Evolutionary conservation across 2,888 invertebrate species (phyloP), one percentile per base, ranked within the genome.

Genomic region (Tiliacea aurago): DNA sequence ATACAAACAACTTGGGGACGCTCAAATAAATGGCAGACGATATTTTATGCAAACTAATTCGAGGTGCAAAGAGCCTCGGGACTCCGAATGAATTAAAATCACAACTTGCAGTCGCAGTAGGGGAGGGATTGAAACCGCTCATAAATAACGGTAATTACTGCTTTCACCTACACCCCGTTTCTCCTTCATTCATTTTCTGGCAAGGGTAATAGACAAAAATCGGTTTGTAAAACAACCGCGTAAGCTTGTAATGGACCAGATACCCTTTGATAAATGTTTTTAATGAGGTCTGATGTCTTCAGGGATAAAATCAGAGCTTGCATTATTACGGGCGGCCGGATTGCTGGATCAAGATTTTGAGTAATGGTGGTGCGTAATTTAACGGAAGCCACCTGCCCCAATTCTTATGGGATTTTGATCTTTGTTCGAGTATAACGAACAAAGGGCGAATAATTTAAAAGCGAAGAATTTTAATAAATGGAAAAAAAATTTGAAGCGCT

Each of bases 31-130:
- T 93, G 91, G 91, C 90, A 78, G 86, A 90, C 91, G 86, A 95
- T 95, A 94, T 95, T 95, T 95, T 94, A 95, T 94, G 94, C 93
- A 94, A 95, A 94, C 93, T 93, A 93, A 95, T 94, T 94, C 93
- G 90, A 94, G 93, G 94, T 95, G 95, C 94, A 95, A 94, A 95
- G 94, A 94, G 94, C 93, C 87, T 88, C 88, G 90, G 91, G 91
- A 90, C 91, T 91, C 89, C 84, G 92, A 93, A 95, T 94, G 94
- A 95, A 95, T 95, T 95, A 94, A 95, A 95, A 95, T 94, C 93
- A 94, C 94, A 93, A 95, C 93, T 94, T 95, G 94, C 95, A 95
- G 92, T 93, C 93, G 92, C 91, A 92, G 90, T 87, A 81, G 81
- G 90, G 90, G 90, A 88, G 91, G 91, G 93, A 90, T 90, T 89